These are phyloP conservation scores for Pygoscelis antarcticus DNA, from an alignment of 2,113 vertebrate genomes.

Conservation along the genomic window DNA sequence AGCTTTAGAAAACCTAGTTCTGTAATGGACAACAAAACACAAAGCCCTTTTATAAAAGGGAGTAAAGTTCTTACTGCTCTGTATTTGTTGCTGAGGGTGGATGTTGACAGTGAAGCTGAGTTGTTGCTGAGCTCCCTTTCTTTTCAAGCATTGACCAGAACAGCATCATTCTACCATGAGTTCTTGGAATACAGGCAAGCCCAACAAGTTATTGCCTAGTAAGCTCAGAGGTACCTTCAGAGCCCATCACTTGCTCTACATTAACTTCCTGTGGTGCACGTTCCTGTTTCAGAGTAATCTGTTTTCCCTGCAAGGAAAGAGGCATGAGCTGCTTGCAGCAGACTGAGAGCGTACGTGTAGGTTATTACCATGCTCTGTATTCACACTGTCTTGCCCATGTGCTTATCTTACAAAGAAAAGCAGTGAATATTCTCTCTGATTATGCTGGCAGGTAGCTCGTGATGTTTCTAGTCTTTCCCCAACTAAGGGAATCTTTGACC, in stretches of 20 bases:
- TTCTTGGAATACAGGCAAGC: background rate
- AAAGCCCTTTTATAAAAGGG: background rate
- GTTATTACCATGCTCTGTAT: background rate
- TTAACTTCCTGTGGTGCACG: background rate
- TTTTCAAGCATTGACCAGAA: background rate
- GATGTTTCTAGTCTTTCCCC: background rate
- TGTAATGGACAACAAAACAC: background rate
- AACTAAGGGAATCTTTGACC: background rate
- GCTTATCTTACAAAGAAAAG: background rate
- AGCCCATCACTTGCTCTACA: accelerated
- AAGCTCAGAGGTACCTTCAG: background rate
- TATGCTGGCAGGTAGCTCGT: background rate
- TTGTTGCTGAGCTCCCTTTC: background rate
- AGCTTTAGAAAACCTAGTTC: background rate
- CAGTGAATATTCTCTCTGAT: background rate
- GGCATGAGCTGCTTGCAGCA: background rate
- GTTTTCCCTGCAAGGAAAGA: background rate
- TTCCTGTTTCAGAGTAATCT: background rate
- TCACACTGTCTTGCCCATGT: background rate
- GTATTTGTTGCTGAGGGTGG: background rate
- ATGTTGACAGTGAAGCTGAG: background rate
- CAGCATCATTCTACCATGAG: background rate
- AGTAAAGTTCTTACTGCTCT: background rate
- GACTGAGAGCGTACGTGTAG: accelerated
- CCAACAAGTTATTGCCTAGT: background rate